Percentiles rank a stretch among this genome's conserved stretches.
phyloP scores from a whole-genome alignment of 2,113 vertebrate species.

The Calidris pygmaea region DNA sequence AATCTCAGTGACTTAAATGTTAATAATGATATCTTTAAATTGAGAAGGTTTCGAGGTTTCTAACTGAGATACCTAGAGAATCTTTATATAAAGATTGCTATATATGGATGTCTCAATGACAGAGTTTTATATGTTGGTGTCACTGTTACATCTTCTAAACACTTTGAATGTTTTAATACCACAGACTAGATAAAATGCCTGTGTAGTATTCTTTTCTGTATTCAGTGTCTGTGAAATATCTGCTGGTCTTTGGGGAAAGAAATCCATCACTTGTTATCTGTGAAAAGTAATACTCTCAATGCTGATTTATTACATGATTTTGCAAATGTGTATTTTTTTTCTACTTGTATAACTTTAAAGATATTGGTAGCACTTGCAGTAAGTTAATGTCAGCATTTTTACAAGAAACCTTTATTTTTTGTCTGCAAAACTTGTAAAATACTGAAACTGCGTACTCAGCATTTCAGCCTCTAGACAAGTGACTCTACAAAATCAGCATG shows the following conservation, averaged over 20 bases:
- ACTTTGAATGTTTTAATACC: background rate
- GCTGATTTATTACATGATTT: conserved; percentile 10
- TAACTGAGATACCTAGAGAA: background rate
- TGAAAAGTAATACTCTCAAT: background rate
- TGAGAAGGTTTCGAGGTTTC: background rate
- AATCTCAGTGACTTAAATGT: background rate
- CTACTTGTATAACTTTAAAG: background rate
- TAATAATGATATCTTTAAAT: background rate
- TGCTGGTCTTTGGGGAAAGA: conserved; percentile 15
- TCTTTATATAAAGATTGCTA: background rate
- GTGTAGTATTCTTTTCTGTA: background rate
- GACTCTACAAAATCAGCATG: background rate
- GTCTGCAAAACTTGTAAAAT: background rate
- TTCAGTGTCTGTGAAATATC: conserved; percentile 3
- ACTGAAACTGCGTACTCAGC: background rate
- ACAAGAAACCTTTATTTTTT: conserved; percentile 1
- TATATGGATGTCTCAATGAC: background rate
- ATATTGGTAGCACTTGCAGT: background rate
- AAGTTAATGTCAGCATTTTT: conserved; percentile 43
- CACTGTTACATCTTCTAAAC: background rate
- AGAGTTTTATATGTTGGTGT: background rate
- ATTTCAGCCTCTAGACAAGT: background rate
- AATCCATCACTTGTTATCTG: background rate
- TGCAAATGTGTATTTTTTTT: background rate
- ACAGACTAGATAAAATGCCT: background rate